These are phyloP conservation scores for Apodemia zela DNA, from an alignment of 2,888 invertebrate genomes.

Conservation along the genomic window DNA sequence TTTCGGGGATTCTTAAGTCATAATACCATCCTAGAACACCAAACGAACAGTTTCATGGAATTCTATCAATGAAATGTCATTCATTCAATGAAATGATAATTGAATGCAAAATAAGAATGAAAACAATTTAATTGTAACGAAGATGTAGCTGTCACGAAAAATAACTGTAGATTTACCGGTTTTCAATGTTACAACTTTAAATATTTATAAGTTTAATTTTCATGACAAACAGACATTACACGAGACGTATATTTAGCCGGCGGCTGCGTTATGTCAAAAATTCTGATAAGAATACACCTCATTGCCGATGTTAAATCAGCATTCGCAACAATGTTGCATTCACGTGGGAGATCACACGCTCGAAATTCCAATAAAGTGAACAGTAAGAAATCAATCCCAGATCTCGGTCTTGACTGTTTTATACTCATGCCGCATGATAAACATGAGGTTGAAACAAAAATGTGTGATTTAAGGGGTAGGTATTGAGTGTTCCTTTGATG, in stretches of 20 bases:
- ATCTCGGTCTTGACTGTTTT: not conserved
- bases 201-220: conserved; percentile 28
- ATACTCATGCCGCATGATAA: not conserved
- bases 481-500: not conserved
- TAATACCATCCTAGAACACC: too few species aligned
- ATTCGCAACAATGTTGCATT: conserved; percentile 20
- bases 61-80: not conserved
- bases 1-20: too few species aligned
- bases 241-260: conserved; percentile 25
- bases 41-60: too few species aligned
- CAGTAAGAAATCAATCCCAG: conserved; percentile 20
- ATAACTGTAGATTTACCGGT: not conserved
- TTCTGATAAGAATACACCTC: conserved; percentile 17
- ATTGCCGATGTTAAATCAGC: not conserved
- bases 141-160: not conserved
- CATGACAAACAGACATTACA: conserved; percentile 29
- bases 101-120: not conserved
- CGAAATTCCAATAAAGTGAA: conserved; percentile 36
- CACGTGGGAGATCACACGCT: not conserved
- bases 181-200: conserved; percentile 21
- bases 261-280: conserved; percentile 25
- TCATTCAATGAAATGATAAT: not conserved
- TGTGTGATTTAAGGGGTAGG: not conserved
- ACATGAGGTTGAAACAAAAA: not conserved
- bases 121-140: not conserved